Conservation (phyloP, 2,113 vertebrate genomes). For the Lepisosteus oculatus region DNA sequence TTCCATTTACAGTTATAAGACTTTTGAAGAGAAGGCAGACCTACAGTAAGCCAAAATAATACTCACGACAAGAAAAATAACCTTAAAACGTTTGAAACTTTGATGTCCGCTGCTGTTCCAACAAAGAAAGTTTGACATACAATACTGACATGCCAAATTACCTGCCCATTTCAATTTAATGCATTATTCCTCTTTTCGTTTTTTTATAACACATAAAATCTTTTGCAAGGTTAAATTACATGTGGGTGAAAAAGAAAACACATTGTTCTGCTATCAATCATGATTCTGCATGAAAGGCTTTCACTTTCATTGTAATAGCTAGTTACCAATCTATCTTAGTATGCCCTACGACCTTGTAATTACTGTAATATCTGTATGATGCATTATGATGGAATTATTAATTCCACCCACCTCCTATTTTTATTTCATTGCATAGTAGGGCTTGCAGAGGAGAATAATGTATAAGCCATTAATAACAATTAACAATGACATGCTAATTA, state of each 20-base stretch:
- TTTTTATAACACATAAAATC: neutral
- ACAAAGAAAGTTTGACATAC: too few species aligned
- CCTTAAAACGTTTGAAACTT: too few species aligned
- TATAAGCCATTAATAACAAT: constrained; percentile 2
- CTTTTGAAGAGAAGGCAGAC: too few species aligned
- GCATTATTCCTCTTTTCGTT: too few species aligned
- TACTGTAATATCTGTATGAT: constrained; percentile 1
- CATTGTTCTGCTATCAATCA: constrained; percentile 4
- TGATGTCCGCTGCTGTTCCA: too few species aligned
- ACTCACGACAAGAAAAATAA: too few species aligned
- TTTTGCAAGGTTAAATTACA: neutral
- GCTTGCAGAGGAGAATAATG: neutral
- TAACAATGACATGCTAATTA: constrained; percentile 5
- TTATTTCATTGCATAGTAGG: neutral
- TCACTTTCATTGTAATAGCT: neutral
- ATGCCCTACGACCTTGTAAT: constrained; percentile 1
- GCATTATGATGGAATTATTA: neutral
- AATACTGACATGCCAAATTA: too few species aligned
- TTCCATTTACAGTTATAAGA: too few species aligned
- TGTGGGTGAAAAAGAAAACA: neutral
- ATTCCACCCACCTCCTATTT: neutral
- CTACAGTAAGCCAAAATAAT: too few species aligned
- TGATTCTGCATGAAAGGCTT: neutral
- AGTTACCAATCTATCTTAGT: neutral
- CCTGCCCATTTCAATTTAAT: too few species aligned